Conservation (phyloP, 1,140 invertebrate genomes). For the Anadara kagoshimensis region DNA sequence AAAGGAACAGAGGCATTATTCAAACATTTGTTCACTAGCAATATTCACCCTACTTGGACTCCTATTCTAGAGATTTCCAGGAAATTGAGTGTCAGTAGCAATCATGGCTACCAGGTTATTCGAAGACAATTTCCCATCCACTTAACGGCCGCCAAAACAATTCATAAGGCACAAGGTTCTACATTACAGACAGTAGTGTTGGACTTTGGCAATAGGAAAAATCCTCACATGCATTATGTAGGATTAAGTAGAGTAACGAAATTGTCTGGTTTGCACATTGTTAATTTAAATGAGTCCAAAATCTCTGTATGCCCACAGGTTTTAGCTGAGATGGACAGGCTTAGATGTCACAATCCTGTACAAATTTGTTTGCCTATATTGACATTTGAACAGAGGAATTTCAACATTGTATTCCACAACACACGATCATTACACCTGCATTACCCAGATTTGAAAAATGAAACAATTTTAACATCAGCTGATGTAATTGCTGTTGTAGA, state of each 20-base stretch:
- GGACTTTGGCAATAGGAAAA: slow-evolving; percentile 25
- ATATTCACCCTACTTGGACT: slow-evolving; percentile 9
- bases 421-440: slow-evolving; percentile 16
- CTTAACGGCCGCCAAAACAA: slow-evolving; percentile 23
- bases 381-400: neutral
- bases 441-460: slow-evolving; percentile 18
- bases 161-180: slow-evolving; percentile 33
- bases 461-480: neutral
- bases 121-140: slow-evolving; percentile 24
- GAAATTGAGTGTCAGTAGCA: slow-evolving; percentile 19
- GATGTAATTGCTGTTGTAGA: slow-evolving; percentile 20
- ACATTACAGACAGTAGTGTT: slow-evolving; percentile 19
- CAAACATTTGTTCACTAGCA: neutral
- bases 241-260: slow-evolving; percentile 21
- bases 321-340: slow-evolving; percentile 3
- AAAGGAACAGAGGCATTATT: slow-evolving; percentile 1
- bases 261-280: slow-evolving; percentile 1
- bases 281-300: slow-evolving; percentile 2
- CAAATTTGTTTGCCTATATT: neutral
- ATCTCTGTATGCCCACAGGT: slow-evolving; percentile 13
- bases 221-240: slow-evolving; percentile 32
- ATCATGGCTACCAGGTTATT: slow-evolving; percentile 11
- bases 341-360: neutral
- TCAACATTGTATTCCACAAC: slow-evolving; percentile 25
- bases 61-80: slow-evolving; percentile 20